phyloP scores from a whole-genome alignment of 1,140 invertebrate species.

The Geopemphigus sp. region DNA sequence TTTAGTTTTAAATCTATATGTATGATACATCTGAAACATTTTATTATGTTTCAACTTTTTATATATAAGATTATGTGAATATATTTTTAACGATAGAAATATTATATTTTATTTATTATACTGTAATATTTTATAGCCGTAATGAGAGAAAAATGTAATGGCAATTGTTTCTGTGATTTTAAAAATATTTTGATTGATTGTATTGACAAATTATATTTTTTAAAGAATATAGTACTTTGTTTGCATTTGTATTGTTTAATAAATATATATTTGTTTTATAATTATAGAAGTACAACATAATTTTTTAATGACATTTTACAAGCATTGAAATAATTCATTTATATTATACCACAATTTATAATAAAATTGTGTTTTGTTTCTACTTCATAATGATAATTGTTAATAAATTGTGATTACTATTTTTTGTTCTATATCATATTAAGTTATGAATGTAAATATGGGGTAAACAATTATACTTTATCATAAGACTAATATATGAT shows the following conservation, averaged over 20 bases:
- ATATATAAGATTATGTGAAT: neutral
- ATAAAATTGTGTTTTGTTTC: too few species aligned
- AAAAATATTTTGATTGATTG: conserved; percentile 49
- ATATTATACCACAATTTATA: too few species aligned
- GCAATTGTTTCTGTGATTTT: conserved; percentile 49
- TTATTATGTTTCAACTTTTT: neutral
- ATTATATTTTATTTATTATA: conserved; percentile 25
- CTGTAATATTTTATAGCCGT: conserved; percentile 7
- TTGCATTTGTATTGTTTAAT: conserved; percentile 30
- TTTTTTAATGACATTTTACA: too few species aligned
- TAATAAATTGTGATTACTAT: too few species aligned
- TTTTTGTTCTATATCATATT: too few species aligned
- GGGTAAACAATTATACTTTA: too few species aligned
- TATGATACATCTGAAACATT: neutral
- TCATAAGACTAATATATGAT: too few species aligned
- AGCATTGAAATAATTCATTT: too few species aligned
- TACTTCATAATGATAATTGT: too few species aligned
- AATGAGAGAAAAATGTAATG: conserved; percentile 37
- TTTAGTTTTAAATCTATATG: conserved; percentile 11
- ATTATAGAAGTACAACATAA: too few species aligned
- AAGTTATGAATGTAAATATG: too few species aligned
- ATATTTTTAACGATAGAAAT: conserved; percentile 4
- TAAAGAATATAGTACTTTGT: conserved; percentile 43
- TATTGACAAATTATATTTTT: conserved; percentile 47
- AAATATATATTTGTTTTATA: neutral